Evolutionary conservation across 2,113 vertebrate species (phyloP).

Genomic region (Centropus bengalensis): DNA sequence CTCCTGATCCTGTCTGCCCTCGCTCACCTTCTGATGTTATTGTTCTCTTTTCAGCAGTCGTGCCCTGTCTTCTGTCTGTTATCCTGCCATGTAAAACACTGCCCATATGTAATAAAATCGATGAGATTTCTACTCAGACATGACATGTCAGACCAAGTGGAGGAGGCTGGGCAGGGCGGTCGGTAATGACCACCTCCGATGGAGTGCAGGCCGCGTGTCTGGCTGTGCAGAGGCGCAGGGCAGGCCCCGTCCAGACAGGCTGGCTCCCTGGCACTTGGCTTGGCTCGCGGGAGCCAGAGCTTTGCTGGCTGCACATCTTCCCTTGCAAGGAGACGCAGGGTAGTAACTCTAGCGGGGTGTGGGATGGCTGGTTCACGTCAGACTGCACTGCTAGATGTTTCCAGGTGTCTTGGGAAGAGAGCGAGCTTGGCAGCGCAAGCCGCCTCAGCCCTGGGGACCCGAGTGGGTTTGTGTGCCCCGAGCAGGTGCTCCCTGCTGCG

Average conservation of each 20-base stretch:
- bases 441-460: too few species aligned
- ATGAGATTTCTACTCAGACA: not conserved
- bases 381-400: not conserved
- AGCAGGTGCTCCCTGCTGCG: not conserved
- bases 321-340: not conserved
- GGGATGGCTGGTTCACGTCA: not conserved
- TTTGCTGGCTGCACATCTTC: not conserved
- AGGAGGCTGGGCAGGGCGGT: not conserved
- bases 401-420: not conserved
- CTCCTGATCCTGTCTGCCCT: not conserved
- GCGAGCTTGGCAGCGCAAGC: not conserved
- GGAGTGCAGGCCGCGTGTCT: not conserved
- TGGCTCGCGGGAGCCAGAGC: not conserved
- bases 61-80: not conserved
- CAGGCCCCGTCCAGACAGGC: not conserved
- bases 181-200: not conserved
- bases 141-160: not conserved
- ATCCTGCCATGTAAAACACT: not conserved
- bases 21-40: not conserved
- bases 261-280: not conserved
- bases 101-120: not conserved
- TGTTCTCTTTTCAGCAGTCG: not conserved
- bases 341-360: not conserved
- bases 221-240: not conserved
- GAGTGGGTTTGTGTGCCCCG: not conserved